Conservation (phyloP, 2,797 vertebrate genomes). For the Nasua narica region DNA sequence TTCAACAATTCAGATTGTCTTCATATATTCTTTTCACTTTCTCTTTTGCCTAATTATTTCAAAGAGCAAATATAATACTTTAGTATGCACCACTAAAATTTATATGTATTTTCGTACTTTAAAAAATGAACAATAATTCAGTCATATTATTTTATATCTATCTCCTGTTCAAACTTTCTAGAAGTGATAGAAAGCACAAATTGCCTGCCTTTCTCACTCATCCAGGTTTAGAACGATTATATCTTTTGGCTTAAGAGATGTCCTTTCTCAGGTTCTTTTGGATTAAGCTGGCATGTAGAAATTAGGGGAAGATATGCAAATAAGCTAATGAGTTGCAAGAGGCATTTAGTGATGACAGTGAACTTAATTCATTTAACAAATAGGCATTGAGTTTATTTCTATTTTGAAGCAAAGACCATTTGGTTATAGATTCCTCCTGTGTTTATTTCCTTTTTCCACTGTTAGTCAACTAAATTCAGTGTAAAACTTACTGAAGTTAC, state of each 20-base stretch:
- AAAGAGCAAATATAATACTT: background rate
- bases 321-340: background rate
- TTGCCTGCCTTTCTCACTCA: background rate
- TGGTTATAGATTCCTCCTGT: background rate
- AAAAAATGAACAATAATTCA: background rate
- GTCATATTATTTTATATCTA: background rate
- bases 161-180: background rate
- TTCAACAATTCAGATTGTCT: background rate
- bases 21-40: background rate
- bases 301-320: background rate
- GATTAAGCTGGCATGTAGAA: background rate
- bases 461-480: background rate
- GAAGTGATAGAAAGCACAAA: background rate
- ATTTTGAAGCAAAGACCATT: background rate
- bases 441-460: background rate
- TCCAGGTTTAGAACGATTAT: background rate
- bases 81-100: background rate
- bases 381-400: background rate
- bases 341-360: background rate
- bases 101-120: background rate
- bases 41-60: background rate
- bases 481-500: background rate
- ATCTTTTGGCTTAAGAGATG: background rate
- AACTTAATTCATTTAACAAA: background rate
- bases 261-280: background rate